Percentiles rank a stretch among this genome's conserved stretches.
These are phyloP conservation scores for Ancistrus triradiatus DNA, from an alignment of 2,113 vertebrate genomes.

Conservation along the genomic window DNA sequence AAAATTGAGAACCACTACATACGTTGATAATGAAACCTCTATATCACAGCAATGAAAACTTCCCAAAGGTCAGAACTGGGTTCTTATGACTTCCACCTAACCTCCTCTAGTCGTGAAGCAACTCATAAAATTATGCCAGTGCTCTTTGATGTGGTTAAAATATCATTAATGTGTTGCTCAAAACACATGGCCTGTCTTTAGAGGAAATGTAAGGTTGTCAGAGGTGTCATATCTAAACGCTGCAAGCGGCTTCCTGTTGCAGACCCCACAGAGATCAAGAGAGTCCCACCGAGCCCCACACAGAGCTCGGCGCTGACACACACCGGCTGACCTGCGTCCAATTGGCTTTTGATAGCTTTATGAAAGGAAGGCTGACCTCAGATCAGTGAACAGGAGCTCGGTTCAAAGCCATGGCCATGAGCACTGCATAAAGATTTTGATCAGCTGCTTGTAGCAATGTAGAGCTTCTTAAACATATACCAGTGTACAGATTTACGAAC, in stretches of 20 bases:
- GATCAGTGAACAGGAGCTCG: background rate
- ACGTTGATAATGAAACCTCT: no score
- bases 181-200: constrained; percentile 36
- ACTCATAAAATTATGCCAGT: constrained; percentile 23
- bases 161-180: constrained; percentile 42
- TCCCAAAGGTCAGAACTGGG: constrained; percentile 13
- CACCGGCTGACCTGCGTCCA: constrained; percentile 3
- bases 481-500: no score
- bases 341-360: background rate
- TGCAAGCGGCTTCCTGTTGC: constrained; percentile 28
- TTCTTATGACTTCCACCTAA: constrained; percentile 3
- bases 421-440: background rate
- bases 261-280: constrained; percentile 50
- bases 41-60: background rate
- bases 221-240: constrained; percentile 42
- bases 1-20: no score
- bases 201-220: constrained; percentile 31
- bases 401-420: constrained; percentile 24
- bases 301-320: background rate
- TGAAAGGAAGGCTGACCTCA: background rate
- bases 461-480: no score
- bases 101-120: background rate
- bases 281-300: constrained; percentile 18
- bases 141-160: constrained; percentile 43
- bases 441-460: no score